Evolutionary conservation across 2,113 vertebrate species (phyloP).

Genomic region (Azemiops feae): DNA sequence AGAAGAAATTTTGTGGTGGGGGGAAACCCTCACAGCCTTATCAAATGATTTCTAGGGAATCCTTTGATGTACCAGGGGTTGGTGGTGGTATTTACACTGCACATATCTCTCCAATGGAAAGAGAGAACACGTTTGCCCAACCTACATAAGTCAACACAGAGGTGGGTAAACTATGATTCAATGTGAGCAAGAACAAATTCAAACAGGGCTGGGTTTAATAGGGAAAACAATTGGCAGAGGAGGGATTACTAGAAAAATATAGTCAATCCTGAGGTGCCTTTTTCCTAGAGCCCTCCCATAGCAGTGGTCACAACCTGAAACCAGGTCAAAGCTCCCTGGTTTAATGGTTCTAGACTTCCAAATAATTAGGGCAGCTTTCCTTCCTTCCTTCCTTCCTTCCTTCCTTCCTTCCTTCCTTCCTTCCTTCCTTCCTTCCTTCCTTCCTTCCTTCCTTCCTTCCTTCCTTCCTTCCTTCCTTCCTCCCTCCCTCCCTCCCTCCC

Average conservation of each 20-base stretch:
- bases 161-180: background rate
- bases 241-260: background rate
- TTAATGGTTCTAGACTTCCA: conserved; percentile 6
- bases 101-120: background rate
- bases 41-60: background rate
- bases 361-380: background rate
- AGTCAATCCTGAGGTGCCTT: background rate
- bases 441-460: too few relatives aligned
- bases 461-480: too few relatives aligned
- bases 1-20: background rate
- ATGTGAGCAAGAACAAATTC: background rate
- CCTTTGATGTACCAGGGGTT: background rate
- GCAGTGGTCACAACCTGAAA: background rate
- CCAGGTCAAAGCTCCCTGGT: conserved; percentile 5
- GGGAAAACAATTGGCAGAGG: background rate
- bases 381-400: background rate
- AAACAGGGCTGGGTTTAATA: background rate
- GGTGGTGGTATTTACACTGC: background rate
- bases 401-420: background rate
- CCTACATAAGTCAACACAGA: background rate
- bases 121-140: background rate
- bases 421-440: background rate
- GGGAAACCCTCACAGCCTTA: rapidly evolving
- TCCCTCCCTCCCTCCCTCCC: background rate
- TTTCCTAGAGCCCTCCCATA: conserved; percentile 15